A percentile compares a stretch with the other conserved stretches of the same genome.
Evolutionary conservation across 2,797 vertebrate species (phyloP).

Genomic region (Lateolabrax maculatus): DNA sequence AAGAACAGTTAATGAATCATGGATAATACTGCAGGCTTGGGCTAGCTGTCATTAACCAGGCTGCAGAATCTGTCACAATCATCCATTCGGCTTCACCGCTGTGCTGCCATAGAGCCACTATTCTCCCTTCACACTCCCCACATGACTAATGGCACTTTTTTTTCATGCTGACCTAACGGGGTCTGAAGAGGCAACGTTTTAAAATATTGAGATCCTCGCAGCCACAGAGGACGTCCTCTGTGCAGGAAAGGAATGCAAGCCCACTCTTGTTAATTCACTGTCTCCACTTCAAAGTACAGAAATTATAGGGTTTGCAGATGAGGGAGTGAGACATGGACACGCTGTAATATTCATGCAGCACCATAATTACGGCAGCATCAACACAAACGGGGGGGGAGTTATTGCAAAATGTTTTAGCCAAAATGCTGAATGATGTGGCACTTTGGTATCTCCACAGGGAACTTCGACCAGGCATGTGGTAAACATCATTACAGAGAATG

Average conservation of each 20-base stretch:
- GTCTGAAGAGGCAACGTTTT: conserved; percentile 47
- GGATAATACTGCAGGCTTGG: conserved; percentile 54
- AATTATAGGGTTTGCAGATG: conserved; percentile 59
- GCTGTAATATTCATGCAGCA: conserved; percentile 59
- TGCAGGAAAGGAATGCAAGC: conserved; percentile 56
- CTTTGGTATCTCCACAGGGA: conserved; percentile 2
- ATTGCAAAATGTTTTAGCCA: conserved; percentile 35
- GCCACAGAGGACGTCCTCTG: conserved; percentile 52
- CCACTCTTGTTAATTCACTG: conserved; percentile 63
- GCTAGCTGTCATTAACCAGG: conserved; percentile 67
- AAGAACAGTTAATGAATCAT: conserved; percentile 67
- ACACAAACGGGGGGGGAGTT: conserved; percentile 42
- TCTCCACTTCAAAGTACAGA: conserved; percentile 64
- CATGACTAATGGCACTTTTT: conserved; percentile 45
- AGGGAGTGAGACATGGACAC: conserved; percentile 56
- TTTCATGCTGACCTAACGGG: conserved; percentile 43
- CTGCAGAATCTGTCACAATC: conserved; percentile 64
- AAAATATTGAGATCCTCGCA: conserved; percentile 55
- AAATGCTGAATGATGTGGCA: conserved; percentile 40
- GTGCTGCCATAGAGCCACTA: conserved; percentile 16
- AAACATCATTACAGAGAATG: conserved; percentile 22
- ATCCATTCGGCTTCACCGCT: conserved; percentile 48
- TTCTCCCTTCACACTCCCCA: conserved; percentile 57
- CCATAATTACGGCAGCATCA: conserved; percentile 61
- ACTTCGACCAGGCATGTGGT: conserved; percentile 9